phyloP scores from a whole-genome alignment of 2,113 vertebrate species.

The Shinisaurus crocodilurus region DNA sequence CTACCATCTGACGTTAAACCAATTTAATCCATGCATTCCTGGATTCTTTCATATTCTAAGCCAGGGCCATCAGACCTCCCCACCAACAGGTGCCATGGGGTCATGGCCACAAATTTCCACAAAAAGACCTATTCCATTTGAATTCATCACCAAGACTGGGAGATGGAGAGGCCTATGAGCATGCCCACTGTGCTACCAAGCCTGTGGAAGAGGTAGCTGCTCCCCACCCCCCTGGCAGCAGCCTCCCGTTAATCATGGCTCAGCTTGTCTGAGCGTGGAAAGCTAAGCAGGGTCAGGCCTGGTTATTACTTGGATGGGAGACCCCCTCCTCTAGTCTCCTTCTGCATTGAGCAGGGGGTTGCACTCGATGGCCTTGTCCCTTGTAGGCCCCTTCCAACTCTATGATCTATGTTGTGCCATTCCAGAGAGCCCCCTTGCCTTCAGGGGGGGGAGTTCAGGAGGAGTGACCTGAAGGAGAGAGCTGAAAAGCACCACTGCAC shows the following conservation, averaged over 20 bases:
- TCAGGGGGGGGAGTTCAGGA: not conserved
- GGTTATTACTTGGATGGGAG: too few relatives aligned
- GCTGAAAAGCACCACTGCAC: not conserved
- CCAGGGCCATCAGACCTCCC: not conserved
- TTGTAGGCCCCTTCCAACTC: too few relatives aligned
- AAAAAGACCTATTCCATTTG: not conserved
- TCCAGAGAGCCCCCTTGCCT: not conserved
- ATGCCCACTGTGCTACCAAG: not conserved
- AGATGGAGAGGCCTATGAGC: not conserved
- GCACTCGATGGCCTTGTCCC: too few relatives aligned
- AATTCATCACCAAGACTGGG: not conserved
- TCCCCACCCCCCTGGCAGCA: not conserved
- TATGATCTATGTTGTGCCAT: too few relatives aligned
- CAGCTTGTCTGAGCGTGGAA: too few relatives aligned
- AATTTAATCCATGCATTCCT: not conserved
- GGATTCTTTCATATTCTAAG: not conserved
- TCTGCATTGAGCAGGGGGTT: too few relatives aligned
- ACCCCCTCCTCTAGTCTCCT: too few relatives aligned
- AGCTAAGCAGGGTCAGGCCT: too few relatives aligned
- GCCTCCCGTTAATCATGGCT: not conserved
- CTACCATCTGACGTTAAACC: not conserved
- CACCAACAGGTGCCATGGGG: not conserved
- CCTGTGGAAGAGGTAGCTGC: not conserved
- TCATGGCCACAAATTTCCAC: not conserved
- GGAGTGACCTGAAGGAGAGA: not conserved